Evolutionary conservation across 2,113 vertebrate genomes (phyloP).

Genomic region (Corynorhinus townsendii): DNA sequence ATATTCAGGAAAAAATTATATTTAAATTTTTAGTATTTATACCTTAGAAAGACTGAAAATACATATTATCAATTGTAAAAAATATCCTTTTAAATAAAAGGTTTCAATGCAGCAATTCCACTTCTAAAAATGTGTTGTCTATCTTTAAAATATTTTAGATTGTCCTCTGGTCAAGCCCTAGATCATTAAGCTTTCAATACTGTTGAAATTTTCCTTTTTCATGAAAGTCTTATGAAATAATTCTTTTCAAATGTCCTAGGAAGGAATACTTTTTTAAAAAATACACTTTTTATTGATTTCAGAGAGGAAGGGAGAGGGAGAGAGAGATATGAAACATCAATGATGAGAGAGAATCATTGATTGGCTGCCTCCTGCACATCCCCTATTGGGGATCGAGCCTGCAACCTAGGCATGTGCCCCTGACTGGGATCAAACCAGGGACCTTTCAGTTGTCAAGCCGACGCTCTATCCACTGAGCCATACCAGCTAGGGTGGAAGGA

Average conservation of each 20-base stretch:
- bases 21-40: background rate
- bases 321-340: no score
- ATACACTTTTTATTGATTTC: no score
- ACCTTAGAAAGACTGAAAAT: background rate
- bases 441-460: no score
- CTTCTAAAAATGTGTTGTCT: background rate
- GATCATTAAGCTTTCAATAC: background rate
- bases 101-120: background rate
- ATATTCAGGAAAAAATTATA: background rate
- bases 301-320: no score
- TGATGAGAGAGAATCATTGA: no score
- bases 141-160: conserved; percentile 2
- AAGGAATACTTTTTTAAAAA: background rate
- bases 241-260: background rate
- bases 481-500: background rate
- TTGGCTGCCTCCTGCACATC: no score
- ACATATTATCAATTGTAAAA: background rate
- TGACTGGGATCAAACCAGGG: no score
- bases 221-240: background rate
- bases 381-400: no score
- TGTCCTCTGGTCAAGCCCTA: background rate
- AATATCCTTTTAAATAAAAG: background rate
- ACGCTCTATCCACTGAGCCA: no score
- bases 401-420: no score
- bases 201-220: background rate